A percentile compares a stretch with the other conserved stretches of the same genome.
These are phyloP conservation scores for Sarcophaga caerulescens DNA, from an alignment of 2,888 invertebrate genomes.

Conservation along the genomic window DNA sequence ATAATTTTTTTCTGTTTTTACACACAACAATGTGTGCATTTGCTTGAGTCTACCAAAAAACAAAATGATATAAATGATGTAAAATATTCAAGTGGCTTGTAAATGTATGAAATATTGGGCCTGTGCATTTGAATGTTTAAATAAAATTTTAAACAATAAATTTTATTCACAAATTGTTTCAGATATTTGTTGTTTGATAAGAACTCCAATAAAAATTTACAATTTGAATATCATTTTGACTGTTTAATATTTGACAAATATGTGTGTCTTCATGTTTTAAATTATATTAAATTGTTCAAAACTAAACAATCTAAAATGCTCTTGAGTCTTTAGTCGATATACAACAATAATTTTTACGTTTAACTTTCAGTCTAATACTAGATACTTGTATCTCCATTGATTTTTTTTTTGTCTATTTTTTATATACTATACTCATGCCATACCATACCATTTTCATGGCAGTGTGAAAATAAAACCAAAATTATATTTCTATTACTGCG, in stretches of 20 bases:
- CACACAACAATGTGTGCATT: neutral
- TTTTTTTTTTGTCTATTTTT: neutral
- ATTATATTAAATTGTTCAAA: slow-evolving; percentile 14
- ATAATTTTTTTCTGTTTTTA: slow-evolving; percentile 7
- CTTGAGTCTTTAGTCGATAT: neutral
- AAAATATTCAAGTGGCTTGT: slow-evolving; percentile 26
- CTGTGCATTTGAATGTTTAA: neutral
- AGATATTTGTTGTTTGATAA: slow-evolving; percentile 52
- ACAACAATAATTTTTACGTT: too few relatives aligned
- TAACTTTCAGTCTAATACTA: too few relatives aligned
- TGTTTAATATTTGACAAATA: slow-evolving; percentile 34
- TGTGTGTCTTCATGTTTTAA: neutral
- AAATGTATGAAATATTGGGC: neutral
- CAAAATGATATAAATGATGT: slow-evolving; percentile 48
- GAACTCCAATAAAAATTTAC: slow-evolving; percentile 5
- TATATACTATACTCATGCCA: neutral
- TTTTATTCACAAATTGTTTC: slow-evolving; percentile 54
- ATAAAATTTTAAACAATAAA: slow-evolving; percentile 50
- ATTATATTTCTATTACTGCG: slow-evolving; percentile 44
- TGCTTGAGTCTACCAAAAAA: slow-evolving; percentile 17
- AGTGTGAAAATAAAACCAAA: slow-evolving; percentile 29
- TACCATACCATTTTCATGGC: neutral
- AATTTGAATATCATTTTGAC: neutral
- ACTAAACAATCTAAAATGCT: slow-evolving; percentile 22
- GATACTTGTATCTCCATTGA: neutral